Conservation (phyloP, 2,113 vertebrate genomes). For the Accipiter cooperii region DNA sequence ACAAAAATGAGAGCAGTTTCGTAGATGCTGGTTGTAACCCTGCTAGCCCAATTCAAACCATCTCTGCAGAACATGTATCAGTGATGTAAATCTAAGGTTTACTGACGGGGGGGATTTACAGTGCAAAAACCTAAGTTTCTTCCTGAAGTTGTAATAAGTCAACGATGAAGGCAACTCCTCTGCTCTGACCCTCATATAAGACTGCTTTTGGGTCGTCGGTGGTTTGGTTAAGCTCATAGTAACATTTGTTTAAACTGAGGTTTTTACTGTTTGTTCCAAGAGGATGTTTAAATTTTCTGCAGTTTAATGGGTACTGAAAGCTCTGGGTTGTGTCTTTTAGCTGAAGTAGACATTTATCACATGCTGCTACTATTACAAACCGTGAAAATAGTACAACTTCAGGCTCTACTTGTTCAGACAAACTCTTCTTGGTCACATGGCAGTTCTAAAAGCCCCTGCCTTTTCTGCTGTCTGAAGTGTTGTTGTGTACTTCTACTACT, state of each 20-base stretch:
- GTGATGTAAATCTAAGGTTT: neutral
- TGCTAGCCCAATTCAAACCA: neutral
- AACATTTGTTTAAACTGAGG: neutral
- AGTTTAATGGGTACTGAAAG: conserved; percentile 9
- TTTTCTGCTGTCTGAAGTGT: neutral
- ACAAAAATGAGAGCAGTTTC: neutral
- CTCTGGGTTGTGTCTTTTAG: neutral
- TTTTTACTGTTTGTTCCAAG: conserved; percentile 8
- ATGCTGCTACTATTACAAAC: neutral
- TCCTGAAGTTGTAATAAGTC: neutral
- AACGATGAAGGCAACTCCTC: neutral
- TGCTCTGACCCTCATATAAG: neutral
- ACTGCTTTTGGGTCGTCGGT: neutral
- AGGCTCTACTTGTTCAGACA: neutral
- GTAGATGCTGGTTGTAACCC: neutral
- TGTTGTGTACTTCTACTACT: neutral
- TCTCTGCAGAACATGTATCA: neutral
- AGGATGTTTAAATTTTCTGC: conserved; percentile 16
- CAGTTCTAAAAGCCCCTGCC: conserved; percentile 30
- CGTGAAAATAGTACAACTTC: neutral
- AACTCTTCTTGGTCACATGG: neutral
- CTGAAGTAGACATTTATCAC: neutral
- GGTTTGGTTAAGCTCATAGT: neutral
- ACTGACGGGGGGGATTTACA: neutral
- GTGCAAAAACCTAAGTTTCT: neutral